Evolutionary conservation across 2,888 invertebrate genomes (phyloP), one percentile per base, ranked within the genome.

Genomic region (Cartodere bifasciata): DNA sequence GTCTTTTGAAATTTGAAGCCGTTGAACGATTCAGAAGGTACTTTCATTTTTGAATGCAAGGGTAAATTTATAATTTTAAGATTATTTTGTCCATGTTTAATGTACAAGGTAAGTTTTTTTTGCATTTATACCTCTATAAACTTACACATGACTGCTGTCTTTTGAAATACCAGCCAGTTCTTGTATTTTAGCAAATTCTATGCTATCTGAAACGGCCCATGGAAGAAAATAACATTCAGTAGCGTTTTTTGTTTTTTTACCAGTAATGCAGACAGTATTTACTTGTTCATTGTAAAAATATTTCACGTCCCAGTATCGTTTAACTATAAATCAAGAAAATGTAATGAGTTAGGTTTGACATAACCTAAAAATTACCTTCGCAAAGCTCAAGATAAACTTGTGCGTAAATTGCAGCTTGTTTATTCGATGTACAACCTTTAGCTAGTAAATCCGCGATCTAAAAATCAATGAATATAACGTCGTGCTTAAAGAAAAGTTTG

Each of bases 301-400:
- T 17, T 58, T 46, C 2, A 68, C 58, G 41, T 65, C 55, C 59
- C 63, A 63, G 30, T 63, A 60, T 38, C 52, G 52, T 41, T 60
- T 65, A 12, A 59, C 60, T 62, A 17, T 47, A 42, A 37, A 22
- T 22, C 28, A 14, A 32, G 16, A 16, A 31, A 38, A 32, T 35
- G 7, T 20, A 13, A 16, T 29, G 14, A 30, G 7, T 11, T 16
- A 30, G 11, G 11, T 24, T 37, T 28, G 23, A 23, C 13, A 23
- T 21, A 16, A 37, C 28, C 10, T 9, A 24, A 24, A 29, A 4
- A 23, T 16, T 56, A 70, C 71, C 67, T 60, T 68, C 66, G 39
- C 61, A 61, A 23, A 74, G 47, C 45, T 73, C 69, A 25, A 65
- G 53, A 42, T 67, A 70, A 2, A 70, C 63, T 41, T 68, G 63